These are phyloP conservation scores for Eucriotettix oculatus DNA, from an alignment of 2,888 invertebrate genomes.

Conservation along the genomic window DNA sequence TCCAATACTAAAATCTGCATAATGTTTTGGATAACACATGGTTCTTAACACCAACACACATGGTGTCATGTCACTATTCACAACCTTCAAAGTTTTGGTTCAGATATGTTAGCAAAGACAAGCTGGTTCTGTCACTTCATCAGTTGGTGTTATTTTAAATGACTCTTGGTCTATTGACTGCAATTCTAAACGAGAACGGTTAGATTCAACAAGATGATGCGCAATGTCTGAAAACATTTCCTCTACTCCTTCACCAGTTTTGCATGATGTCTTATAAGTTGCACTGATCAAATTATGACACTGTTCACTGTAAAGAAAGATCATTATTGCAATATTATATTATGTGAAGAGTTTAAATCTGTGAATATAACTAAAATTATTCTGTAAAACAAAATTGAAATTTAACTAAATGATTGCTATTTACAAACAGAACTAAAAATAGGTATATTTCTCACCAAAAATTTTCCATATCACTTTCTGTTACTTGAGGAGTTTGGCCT, in stretches of 20 bases:
- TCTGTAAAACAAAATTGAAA: background rate
- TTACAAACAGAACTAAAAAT: background rate
- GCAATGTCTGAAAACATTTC: conserved; percentile 86
- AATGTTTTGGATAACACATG: too few species aligned
- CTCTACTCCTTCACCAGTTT: conserved; percentile 68
- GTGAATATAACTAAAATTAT: too few species aligned
- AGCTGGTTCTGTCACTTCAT: conserved; percentile 18
- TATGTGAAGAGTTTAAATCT: too few species aligned
- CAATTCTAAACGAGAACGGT: conserved; percentile 65
- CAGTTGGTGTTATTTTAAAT: conserved; percentile 19
- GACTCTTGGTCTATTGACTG: conserved; percentile 45
- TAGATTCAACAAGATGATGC: conserved; percentile 57
- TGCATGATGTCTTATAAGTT: conserved; percentile 81
- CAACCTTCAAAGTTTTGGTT: too few species aligned
- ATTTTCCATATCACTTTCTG: conserved; percentile 72
- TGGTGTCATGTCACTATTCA: too few species aligned
- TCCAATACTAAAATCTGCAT: too few species aligned
- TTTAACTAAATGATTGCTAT: background rate
- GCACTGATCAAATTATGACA: conserved; percentile 80
- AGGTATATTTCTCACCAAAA: conserved; percentile 45
- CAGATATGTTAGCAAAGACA: conserved; percentile 18
- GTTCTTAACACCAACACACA: too few species aligned
- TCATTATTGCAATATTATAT: background rate
- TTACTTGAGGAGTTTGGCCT: conserved; percentile 53
- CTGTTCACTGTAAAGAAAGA: conserved; percentile 50